These are phyloP conservation scores for Idaea dimidiata DNA, from an alignment of 2,888 invertebrate genomes.

Conservation along the genomic window DNA sequence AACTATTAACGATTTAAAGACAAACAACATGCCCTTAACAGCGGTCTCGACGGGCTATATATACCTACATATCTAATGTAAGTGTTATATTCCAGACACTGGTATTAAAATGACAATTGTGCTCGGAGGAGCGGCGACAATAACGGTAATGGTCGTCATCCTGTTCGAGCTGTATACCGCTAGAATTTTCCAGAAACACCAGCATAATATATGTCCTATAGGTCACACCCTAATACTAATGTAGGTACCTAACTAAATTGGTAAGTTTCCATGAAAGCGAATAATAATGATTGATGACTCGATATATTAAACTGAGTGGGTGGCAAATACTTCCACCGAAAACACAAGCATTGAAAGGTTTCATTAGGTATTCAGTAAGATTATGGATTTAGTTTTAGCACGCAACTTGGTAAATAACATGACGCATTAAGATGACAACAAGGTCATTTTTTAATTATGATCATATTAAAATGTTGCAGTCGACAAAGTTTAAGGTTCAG, in stretches of 20 bases:
- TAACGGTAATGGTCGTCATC: conserved; percentile 64
- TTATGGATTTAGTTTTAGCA: no score
- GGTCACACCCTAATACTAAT: conserved; percentile 12
- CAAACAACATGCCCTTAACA: conserved; percentile 18
- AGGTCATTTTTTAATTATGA: no score
- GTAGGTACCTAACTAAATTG: conserved; percentile 22
- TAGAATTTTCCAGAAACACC: conserved; percentile 71
- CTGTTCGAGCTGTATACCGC: conserved; percentile 60
- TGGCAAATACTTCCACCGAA: not conserved
- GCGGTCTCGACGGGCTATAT: conserved; percentile 9
- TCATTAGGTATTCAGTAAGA: not conserved
- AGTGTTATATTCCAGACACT: conserved; percentile 24
- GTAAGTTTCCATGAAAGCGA: conserved; percentile 16
- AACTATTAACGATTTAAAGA: not conserved
- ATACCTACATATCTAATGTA: not conserved
- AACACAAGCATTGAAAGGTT: not conserved
- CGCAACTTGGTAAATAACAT: no score
- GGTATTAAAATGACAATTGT: conserved; percentile 44
- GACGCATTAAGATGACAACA: no score
- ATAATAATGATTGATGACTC: conserved; percentile 19
- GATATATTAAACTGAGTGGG: not conserved
- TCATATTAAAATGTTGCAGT: no score
- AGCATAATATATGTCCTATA: conserved; percentile 28
- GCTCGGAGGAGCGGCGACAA: conserved; percentile 51
- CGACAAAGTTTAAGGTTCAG: not conserved